Evolutionary conservation across 92 coral and sea anemone species (phyloP).

Genomic region (Porites rus): DNA sequence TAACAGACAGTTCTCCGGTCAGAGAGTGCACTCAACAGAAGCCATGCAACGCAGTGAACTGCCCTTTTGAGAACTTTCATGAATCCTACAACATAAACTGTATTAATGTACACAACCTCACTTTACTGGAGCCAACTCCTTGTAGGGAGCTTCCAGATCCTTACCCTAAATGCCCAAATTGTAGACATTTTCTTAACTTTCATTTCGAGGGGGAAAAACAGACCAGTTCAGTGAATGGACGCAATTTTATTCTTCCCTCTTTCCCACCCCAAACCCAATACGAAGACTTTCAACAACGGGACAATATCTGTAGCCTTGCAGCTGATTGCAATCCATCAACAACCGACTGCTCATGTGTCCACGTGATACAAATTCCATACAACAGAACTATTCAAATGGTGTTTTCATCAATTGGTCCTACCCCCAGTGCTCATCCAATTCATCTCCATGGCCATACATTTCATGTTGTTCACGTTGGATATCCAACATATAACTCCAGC

Average conservation of each 20-base stretch:
- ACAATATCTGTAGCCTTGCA: conserved; percentile 6
- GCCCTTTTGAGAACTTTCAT: conserved; percentile 59
- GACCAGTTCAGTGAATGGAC: conserved; percentile 62
- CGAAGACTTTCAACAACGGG: background rate
- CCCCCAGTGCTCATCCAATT: conserved; percentile 53
- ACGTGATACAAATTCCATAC: conserved; percentile 63
- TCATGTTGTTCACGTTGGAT: conserved; percentile 73
- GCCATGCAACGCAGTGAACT: conserved; percentile 62
- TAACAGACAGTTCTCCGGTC: conserved; percentile 22
- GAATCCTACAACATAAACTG: conserved; percentile 4
- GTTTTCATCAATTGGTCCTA: conserved; percentile 39
- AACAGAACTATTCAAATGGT: conserved; percentile 69
- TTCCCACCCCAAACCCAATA: conserved; percentile 61
- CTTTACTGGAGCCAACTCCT: conserved; percentile 46
- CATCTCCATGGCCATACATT: conserved; percentile 81
- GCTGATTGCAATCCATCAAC: conserved; percentile 48
- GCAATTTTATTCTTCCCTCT: conserved; percentile 54
- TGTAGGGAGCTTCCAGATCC: conserved; percentile 51
- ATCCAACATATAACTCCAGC: conserved; percentile 53
- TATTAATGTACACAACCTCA: conserved; percentile 36
- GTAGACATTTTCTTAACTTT: conserved; percentile 60
- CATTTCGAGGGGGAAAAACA: conserved; percentile 55
- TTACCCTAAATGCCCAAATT: conserved; percentile 17
- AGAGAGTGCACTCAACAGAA: background rate
- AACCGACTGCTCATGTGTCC: conserved; percentile 63